phyloP scores from a whole-genome alignment of 2,797 vertebrate genomes.

The Rhadinocentrus ornatus region DNA sequence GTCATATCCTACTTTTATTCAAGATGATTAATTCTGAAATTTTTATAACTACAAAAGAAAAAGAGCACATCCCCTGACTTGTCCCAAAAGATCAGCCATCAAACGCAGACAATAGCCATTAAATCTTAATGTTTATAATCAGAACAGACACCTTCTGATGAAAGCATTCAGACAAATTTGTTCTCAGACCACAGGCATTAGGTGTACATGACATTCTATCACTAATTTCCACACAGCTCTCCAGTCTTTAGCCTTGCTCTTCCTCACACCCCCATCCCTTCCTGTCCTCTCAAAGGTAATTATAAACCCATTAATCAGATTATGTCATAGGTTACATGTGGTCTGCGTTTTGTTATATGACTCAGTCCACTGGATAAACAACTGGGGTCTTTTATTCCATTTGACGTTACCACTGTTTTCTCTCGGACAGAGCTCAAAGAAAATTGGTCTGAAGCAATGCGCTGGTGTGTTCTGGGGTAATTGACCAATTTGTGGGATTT shows the following conservation, averaged over 20 bases:
- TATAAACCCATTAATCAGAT: conserved; percentile 86
- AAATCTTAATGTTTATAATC: conserved; percentile 50
- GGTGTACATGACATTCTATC: conserved; percentile 48
- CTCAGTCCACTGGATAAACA: conserved; percentile 83
- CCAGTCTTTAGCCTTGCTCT: conserved; percentile 38
- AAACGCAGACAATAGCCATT: conserved; percentile 42
- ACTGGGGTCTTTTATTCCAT: conserved; percentile 75
- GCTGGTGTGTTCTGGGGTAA: conserved; percentile 64
- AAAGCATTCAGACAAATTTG: conserved; percentile 55
- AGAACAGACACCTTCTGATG: conserved; percentile 40
- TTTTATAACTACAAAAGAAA: conserved; percentile 33
- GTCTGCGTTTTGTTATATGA: conserved; percentile 80
- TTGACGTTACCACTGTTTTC: conserved; percentile 74
- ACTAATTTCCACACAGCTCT: conserved; percentile 62
- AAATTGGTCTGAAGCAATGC: conserved; percentile 70
- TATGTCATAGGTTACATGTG: conserved; percentile 86
- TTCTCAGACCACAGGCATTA: conserved; percentile 41
- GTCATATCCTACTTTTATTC: conserved; percentile 52
- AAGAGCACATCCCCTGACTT: conserved; percentile 27
- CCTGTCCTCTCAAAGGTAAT: conserved; percentile 72
- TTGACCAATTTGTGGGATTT: conserved; percentile 79
- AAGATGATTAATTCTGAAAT: conserved; percentile 57
- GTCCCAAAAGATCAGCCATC: conserved; percentile 42
- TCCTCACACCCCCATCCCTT: conserved; percentile 53
- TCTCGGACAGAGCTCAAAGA: conserved; percentile 62